Percentiles rank a stretch among this genome's conserved stretches.
Conservation (phyloP, 2,888 invertebrate species). For the Heliothis peltigera region DNA sequence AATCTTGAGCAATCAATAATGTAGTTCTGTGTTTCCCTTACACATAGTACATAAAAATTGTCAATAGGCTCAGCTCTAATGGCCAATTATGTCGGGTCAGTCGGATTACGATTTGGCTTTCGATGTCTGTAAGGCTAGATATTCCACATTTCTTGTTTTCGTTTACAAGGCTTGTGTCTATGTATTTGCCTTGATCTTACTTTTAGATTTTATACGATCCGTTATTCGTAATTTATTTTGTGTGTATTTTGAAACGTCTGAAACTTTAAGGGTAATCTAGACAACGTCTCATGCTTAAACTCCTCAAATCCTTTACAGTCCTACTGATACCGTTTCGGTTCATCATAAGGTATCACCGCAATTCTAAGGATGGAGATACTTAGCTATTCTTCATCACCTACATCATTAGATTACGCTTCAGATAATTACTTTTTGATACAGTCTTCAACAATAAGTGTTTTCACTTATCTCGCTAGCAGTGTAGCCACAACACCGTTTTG, state of each 20-base stretch:
- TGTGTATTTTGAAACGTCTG: not conserved
- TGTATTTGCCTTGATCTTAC: not conserved
- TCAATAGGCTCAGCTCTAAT: conserved; percentile 27
- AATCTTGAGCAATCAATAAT: conserved; percentile 9
- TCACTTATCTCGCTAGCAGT: conserved; percentile 3
- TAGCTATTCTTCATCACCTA: too few species aligned
- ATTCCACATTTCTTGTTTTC: not conserved
- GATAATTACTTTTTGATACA: not conserved
- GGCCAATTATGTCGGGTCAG: conserved; percentile 30
- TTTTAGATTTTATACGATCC: not conserved
- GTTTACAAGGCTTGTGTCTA: not conserved
- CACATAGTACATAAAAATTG: not conserved
- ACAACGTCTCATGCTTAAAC: not conserved
- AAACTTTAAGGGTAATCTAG: not conserved
- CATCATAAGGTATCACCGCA: too few species aligned
- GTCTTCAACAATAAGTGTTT: not conserved
- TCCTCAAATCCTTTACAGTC: too few species aligned
- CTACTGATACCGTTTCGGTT: too few species aligned
- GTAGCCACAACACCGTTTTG: conserved; percentile 8
- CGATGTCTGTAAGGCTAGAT: not conserved
- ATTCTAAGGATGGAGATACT: too few species aligned
- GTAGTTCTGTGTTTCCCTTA: conserved; percentile 3
- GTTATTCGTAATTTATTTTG: too few species aligned
- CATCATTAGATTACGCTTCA: not conserved
- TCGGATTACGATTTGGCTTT: conserved; percentile 15